These are phyloP conservation scores for Hypsibius dujardini DNA, from an alignment of 1,140 invertebrate species.

Conservation along the genomic window DNA sequence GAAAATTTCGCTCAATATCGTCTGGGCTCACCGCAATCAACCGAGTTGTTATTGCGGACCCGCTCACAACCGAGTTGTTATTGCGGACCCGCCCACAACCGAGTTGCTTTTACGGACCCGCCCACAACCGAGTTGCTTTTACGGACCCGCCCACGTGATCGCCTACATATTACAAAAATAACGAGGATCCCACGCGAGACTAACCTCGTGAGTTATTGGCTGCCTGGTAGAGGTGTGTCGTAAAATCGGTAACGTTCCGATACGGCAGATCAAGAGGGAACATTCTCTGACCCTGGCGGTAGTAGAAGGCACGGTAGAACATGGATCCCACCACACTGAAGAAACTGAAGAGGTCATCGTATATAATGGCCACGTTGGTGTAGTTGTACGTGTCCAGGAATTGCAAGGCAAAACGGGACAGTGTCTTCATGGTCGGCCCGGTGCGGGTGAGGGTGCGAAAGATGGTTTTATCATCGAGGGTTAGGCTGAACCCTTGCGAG, in stretches of 20 bases:
- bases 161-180: too few species aligned
- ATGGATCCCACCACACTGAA: not conserved
- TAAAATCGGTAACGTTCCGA: not conserved
- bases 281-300: not conserved
- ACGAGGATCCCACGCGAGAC: too few species aligned
- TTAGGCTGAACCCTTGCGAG: not conserved
- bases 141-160: too few species aligned
- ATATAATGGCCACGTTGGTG: not conserved
- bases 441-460: not conserved
- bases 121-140: too few species aligned
- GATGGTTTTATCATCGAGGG: constrained; percentile 1
- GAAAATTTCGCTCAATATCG: too few species aligned
- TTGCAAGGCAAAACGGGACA: constrained; percentile 1
- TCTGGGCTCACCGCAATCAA: too few species aligned
- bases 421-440: not conserved
- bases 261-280: not conserved
- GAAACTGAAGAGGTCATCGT: not conserved
- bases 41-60: too few species aligned
- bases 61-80: too few species aligned
- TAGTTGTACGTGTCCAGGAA: not conserved
- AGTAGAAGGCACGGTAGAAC: constrained; percentile 5
- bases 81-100: too few species aligned
- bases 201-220: constrained; percentile 4
- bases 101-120: too few species aligned
- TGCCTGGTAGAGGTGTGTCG: not conserved